Conservation (phyloP, 2,113 vertebrate species). For the Semicossyphus pulcher region DNA sequence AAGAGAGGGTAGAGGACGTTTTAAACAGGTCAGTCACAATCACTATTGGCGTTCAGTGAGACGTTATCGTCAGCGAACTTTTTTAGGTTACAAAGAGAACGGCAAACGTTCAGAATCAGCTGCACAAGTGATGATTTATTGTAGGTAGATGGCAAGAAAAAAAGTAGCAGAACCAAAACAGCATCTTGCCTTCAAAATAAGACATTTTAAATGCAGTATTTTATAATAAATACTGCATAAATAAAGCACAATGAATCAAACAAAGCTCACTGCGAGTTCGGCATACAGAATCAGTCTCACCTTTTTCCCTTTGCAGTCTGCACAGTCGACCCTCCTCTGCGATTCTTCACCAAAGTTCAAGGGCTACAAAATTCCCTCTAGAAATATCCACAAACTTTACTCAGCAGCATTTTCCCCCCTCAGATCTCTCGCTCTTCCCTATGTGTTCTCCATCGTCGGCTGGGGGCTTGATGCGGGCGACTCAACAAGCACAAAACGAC, state of each 20-base stretch:
- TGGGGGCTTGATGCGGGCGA: background rate
- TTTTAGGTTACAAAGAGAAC: background rate
- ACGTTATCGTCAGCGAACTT: background rate
- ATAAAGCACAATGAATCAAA: background rate
- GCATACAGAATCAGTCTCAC: constrained; percentile 43
- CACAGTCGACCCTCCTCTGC: constrained; percentile 13
- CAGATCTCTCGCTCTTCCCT: constrained; percentile 20
- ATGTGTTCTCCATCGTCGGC: constrained; percentile 65
- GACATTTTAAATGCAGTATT: too few species aligned
- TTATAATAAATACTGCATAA: too few species aligned
- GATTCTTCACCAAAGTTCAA: constrained; percentile 40
- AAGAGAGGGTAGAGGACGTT: constrained; percentile 45
- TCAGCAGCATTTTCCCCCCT: constrained; percentile 50
- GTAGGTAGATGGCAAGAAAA: background rate
- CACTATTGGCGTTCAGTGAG: background rate
- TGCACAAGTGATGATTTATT: background rate
- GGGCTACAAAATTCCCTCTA: constrained; percentile 36
- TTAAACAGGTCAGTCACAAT: constrained; percentile 48
- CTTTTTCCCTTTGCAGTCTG: constrained; percentile 24
- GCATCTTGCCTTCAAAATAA: background rate
- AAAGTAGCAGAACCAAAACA: background rate
- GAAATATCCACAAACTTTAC: constrained; percentile 75
- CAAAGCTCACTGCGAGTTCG: background rate
- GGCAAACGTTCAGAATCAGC: background rate
- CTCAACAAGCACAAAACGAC: background rate